A percentile compares a stretch with the other conserved stretches of the same genome.
Conservation (phyloP, 1,140 invertebrate genomes). For the Chelonus insularis region DNA sequence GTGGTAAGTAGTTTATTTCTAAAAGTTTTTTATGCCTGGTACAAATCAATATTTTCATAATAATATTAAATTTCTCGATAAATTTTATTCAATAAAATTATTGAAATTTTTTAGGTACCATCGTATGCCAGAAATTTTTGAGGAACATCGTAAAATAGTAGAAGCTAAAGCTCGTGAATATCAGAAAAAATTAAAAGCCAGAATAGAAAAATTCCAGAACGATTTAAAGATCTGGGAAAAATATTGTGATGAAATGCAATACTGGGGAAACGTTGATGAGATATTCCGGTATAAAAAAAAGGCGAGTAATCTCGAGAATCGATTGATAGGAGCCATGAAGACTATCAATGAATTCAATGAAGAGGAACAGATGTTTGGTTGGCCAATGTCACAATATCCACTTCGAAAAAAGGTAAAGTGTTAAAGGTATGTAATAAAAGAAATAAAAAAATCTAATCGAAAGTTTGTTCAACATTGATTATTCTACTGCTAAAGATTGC, state of each 20-base stretch:
- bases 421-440: too few species aligned
- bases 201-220: conserved; percentile 73
- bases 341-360: conserved; percentile 89
- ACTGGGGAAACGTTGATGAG: conserved; percentile 86
- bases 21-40: not conserved
- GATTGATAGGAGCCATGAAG: conserved; percentile 69
- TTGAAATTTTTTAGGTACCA: conserved; percentile 60
- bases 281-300: conserved; percentile 83
- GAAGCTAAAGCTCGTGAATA: conserved; percentile 84
- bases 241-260: conserved; percentile 84
- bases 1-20: conserved; percentile 63
- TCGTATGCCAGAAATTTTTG: conserved; percentile 77
- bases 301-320: conserved; percentile 72
- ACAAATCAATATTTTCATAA: not conserved
- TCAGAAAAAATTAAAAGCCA: conserved; percentile 76
- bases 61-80: not conserved
- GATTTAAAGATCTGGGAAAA: conserved; percentile 80
- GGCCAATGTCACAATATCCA: conserved; percentile 88
- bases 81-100: too few species aligned
- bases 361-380: conserved; percentile 88
- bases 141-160: conserved; percentile 79
- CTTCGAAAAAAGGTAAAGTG: conserved; percentile 67
- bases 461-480: conserved; percentile 23
- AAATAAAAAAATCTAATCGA: not conserved
- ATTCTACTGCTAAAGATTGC: conserved; percentile 66